Conservation (phyloP, 2,113 vertebrate species). For the Podarcis raffonei region DNA sequence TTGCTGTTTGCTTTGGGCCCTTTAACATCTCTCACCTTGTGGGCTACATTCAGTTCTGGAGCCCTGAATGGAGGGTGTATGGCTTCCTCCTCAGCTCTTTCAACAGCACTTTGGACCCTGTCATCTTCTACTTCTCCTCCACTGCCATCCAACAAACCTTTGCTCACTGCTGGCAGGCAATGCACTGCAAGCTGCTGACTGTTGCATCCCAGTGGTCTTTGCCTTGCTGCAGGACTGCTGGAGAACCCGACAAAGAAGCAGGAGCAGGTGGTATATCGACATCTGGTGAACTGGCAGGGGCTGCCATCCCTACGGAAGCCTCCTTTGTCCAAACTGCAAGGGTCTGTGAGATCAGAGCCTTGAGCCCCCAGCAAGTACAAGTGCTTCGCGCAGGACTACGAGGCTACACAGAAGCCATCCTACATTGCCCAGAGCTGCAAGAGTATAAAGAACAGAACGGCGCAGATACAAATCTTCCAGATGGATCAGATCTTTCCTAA, state of each 20-base stretch:
- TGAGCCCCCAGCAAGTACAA: neutral
- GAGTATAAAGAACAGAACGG: neutral
- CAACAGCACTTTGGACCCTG: slow-evolving; percentile 85
- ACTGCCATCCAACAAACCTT: slow-evolving; percentile 77
- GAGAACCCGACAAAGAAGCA: neutral
- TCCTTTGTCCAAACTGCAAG: neutral
- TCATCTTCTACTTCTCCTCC: slow-evolving; percentile 73
- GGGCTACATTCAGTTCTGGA: slow-evolving; percentile 64
- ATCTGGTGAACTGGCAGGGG: neutral
- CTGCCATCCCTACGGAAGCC: neutral
- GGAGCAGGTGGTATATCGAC: neutral
- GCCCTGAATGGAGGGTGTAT: slow-evolving; percentile 78
- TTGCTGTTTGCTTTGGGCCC: slow-evolving; percentile 77
- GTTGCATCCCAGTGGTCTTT: neutral
- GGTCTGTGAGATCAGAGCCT: neutral
- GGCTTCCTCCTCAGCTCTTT: slow-evolving; percentile 84
- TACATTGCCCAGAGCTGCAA: neutral
- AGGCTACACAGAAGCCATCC: no score
- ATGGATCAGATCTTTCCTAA: no score
- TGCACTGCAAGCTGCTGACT: neutral
- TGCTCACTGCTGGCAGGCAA: neutral
- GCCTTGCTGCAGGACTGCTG: neutral
- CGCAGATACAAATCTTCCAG: no score
- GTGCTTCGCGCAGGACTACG: no score
- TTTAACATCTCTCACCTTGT: slow-evolving; percentile 80